Evolutionary conservation across 2,113 vertebrate genomes (phyloP).

Genomic region (Pteruthius melanotis): DNA sequence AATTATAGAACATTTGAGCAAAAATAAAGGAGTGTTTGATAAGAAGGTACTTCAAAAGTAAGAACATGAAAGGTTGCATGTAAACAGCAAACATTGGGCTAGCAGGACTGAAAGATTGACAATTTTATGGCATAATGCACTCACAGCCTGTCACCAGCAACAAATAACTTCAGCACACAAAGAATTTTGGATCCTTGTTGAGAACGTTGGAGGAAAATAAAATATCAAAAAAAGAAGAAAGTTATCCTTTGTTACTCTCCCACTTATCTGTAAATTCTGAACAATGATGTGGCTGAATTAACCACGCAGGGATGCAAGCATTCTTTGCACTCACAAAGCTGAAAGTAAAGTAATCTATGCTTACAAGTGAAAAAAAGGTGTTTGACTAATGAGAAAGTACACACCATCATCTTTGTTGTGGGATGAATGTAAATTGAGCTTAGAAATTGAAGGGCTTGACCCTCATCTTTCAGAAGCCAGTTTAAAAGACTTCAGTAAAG

Average conservation of each 20-base stretch:
- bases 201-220: neutral
- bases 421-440: neutral
- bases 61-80: neutral
- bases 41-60: neutral
- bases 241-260: neutral
- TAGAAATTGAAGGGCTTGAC: neutral
- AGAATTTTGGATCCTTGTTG: neutral
- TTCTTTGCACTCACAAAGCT: neutral
- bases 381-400: neutral
- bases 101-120: neutral
- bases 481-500: neutral
- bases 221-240: neutral
- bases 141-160: neutral
- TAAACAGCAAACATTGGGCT: neutral
- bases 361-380: neutral
- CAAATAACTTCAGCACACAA: neutral
- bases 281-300: neutral
- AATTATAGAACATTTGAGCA: neutral
- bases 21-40: neutral
- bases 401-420: neutral
- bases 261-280: neutral
- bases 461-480: neutral
- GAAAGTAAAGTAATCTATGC: neutral
- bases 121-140: neutral
- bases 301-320: accelerated